Evolutionary conservation across 2,888 invertebrate genomes (phyloP).

Genomic region (Rhogogaster chlorosoma): DNA sequence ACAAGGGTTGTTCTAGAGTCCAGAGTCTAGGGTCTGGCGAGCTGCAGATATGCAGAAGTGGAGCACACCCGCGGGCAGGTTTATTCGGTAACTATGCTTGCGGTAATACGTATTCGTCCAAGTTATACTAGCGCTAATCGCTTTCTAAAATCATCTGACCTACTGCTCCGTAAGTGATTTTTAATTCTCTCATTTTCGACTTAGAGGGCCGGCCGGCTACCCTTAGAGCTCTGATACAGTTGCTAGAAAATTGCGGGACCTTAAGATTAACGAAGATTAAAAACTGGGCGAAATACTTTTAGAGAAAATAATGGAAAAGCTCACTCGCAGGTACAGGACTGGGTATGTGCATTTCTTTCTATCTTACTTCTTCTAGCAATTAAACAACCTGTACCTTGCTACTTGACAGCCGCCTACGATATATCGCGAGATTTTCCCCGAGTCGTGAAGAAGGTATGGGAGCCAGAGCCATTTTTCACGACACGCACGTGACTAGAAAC

Average conservation of each 20-base stretch:
- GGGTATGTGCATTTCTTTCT: background rate
- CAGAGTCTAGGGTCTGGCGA: background rate
- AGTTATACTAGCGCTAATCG: conserved; percentile 25
- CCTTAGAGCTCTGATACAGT: background rate
- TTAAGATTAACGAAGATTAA: background rate
- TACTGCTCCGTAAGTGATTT: conserved; percentile 28
- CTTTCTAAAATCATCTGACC: conserved; percentile 37
- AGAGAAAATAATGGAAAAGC: background rate
- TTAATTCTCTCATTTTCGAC: conserved; percentile 22
- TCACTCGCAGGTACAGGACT: background rate
- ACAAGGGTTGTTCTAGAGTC: conserved; percentile 24
- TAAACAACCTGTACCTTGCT: conserved; percentile 44
- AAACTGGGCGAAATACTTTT: background rate
- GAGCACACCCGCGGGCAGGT: background rate
- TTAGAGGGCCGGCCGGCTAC: background rate
- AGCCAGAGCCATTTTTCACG: conserved; percentile 44
- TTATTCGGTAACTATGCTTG: conserved; percentile 43
- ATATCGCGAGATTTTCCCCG: conserved; percentile 50
- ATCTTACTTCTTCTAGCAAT: conserved; percentile 27
- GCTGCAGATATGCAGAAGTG: conserved; percentile 25
- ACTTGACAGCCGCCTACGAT: conserved; percentile 46
- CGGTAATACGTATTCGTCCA: conserved; percentile 35
- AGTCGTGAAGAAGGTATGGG: conserved; percentile 30
- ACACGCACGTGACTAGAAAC: conserved; percentile 51
- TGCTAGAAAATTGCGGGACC: background rate